These are phyloP conservation scores for Ceriagrion tenellum DNA, from an alignment of 2,888 invertebrate genomes.

Conservation along the genomic window DNA sequence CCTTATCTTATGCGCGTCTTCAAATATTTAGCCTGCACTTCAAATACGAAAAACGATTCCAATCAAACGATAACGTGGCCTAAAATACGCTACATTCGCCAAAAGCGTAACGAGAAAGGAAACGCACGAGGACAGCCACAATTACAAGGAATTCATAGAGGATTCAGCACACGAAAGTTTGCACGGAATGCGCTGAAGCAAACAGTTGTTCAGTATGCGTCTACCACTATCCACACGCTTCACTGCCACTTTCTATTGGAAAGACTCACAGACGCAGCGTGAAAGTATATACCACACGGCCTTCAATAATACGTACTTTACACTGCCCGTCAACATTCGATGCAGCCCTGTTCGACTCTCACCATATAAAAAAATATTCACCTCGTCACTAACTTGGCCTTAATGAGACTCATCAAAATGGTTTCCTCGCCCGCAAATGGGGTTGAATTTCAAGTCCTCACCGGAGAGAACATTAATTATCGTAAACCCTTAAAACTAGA, in stretches of 20 bases:
- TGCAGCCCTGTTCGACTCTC: not conserved
- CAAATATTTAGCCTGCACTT: constrained; percentile 11
- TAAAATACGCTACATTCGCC: not conserved
- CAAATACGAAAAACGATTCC: not conserved
- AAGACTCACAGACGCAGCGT: not conserved
- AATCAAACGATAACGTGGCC: not conserved
- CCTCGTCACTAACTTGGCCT: not conserved
- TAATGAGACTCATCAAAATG: not conserved
- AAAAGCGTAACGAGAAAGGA: not conserved
- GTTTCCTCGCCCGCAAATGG: not conserved
- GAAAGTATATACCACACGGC: not conserved
- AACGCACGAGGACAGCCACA: not conserved
- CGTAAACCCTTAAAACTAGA: not conserved
- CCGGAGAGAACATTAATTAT: not conserved
- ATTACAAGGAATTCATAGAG: not conserved
- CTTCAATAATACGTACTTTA: not conserved
- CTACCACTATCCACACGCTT: not conserved
- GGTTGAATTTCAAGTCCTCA: not conserved
- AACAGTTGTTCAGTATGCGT: not conserved
- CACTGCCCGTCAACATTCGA: not conserved
- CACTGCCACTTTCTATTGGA: constrained; percentile 23
- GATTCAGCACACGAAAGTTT: not conserved
- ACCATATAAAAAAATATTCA: not conserved
- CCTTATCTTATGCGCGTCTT: not conserved
- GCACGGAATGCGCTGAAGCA: not conserved